These are phyloP conservation scores for Plemyria rubiginata DNA, from an alignment of 2,888 invertebrate species.

Conservation along the genomic window DNA sequence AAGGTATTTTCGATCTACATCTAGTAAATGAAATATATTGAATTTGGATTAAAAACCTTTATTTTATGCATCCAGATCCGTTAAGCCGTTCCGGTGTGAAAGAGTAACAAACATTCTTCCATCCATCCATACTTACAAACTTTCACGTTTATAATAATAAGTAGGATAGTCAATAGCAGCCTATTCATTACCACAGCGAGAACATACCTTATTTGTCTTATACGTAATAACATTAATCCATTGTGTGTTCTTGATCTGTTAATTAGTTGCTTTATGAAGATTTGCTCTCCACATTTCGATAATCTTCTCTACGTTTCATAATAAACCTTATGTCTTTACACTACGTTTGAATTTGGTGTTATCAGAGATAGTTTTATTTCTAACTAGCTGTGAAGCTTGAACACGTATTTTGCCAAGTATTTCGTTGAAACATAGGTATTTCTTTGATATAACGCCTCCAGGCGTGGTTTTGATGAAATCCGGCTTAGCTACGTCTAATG, in stretches of 20 bases:
- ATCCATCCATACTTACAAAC: too few species aligned
- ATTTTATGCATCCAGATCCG: too few species aligned
- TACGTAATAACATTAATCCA: slow-evolving; percentile 63
- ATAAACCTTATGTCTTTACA: slow-evolving; percentile 20
- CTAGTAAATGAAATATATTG: too few species aligned
- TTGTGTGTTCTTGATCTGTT: slow-evolving; percentile 64
- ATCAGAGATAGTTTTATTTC: slow-evolving; percentile 26
- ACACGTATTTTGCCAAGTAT: slow-evolving; percentile 34
- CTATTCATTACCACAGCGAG: slow-evolving; percentile 29
- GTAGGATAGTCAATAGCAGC: slow-evolving; percentile 36
- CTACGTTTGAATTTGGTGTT: slow-evolving; percentile 22
- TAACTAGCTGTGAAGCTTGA: slow-evolving; percentile 30
- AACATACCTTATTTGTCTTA: slow-evolving; percentile 37
- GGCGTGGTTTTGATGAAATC: slow-evolving; percentile 14
- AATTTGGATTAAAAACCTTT: too few species aligned
- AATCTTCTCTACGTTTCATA: slow-evolving; percentile 8
- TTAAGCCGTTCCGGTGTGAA: too few species aligned
- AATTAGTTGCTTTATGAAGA: slow-evolving; percentile 68
- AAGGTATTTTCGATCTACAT: too few species aligned
- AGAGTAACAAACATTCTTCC: too few species aligned
- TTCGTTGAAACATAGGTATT: slow-evolving; percentile 17
- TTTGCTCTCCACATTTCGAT: slow-evolving; percentile 49
- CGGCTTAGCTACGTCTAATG: slow-evolving; percentile 7
- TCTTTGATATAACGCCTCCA: slow-evolving; percentile 14
- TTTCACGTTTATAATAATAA: too few species aligned